Evolutionary conservation across 2,888 invertebrate species (phyloP).

Genomic region (Drosophila pseudotalamancana): DNA sequence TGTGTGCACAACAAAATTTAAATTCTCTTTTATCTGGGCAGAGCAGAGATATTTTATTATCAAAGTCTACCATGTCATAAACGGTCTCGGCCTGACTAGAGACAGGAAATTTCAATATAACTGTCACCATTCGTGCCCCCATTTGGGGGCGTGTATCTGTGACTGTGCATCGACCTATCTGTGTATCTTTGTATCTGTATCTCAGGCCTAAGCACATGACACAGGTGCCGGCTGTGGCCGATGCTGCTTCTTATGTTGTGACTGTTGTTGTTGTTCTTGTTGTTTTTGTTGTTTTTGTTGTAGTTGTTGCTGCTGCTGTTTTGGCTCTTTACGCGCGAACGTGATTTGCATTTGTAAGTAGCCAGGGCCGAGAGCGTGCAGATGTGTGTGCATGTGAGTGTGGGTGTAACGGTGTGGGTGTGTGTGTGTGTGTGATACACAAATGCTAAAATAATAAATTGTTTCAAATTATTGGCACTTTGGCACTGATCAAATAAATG

Average conservation of each 20-base stretch:
- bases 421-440: conserved; percentile 47
- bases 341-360: conserved; percentile 76
- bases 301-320: conserved; percentile 41
- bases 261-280: conserved; percentile 7
- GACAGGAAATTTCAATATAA: conserved; percentile 60
- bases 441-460: conserved; percentile 80
- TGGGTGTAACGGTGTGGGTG: conserved; percentile 18
- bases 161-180: conserved; percentile 32
- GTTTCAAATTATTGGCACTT: conserved; percentile 78
- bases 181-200: conserved; percentile 47
- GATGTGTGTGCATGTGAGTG: conserved; percentile 1
- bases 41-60: conserved; percentile 35
- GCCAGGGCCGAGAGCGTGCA: conserved; percentile 30
- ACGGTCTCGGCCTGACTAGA: conserved; percentile 27
- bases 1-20: conserved; percentile 52
- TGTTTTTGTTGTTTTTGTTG: conserved; percentile 51
- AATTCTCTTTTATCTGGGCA: conserved; percentile 52
- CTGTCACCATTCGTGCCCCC: conserved; percentile 26
- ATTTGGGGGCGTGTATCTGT: conserved; percentile 22
- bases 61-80: conserved; percentile 34
- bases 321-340: conserved; percentile 68
- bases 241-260: conserved; percentile 26
- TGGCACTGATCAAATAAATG: conserved; percentile 76
- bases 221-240: conserved; percentile 60
- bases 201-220: conserved; percentile 45